Evolutionary conservation across 2,888 invertebrate genomes (phyloP).

Genomic region (Gastracanthus pulcherrimus): DNA sequence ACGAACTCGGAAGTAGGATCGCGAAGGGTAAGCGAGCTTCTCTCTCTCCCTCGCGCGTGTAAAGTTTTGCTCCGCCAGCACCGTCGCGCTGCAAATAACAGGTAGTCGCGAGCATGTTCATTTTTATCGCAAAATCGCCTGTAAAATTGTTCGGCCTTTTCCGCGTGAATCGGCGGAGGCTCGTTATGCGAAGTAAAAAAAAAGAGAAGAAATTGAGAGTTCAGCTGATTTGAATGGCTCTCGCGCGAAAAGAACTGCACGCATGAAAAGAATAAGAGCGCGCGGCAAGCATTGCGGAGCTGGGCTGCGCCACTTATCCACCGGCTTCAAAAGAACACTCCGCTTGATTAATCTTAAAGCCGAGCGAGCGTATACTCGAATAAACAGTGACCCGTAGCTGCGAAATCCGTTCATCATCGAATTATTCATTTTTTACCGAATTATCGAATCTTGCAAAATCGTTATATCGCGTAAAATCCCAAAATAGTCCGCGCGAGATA

Average conservation of each 20-base stretch:
- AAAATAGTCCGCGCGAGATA: background rate
- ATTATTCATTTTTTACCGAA: background rate
- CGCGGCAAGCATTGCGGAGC: background rate
- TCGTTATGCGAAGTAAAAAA: too few species aligned
- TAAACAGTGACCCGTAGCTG: background rate
- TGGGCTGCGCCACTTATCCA: background rate
- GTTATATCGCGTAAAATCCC: background rate
- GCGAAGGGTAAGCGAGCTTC: too few species aligned
- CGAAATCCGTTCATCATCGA: background rate
- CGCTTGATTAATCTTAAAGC: slow-evolving; percentile 66
- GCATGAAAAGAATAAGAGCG: slow-evolving; percentile 38
- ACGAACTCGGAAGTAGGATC: too few species aligned
- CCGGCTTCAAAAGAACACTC: slow-evolving; percentile 65
- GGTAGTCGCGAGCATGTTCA: too few species aligned
- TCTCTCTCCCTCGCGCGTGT: too few species aligned
- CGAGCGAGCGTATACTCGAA: slow-evolving; percentile 40
- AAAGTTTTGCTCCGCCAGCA: too few species aligned
- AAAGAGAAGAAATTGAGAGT: too few species aligned
- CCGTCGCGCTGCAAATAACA: too few species aligned
- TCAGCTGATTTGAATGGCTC: background rate
- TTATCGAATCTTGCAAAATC: too few species aligned
- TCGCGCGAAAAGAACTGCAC: background rate
- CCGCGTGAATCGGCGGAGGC: too few species aligned
- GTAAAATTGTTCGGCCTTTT: too few species aligned
- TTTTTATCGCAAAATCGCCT: too few species aligned